phyloP scores from a whole-genome alignment of 2,888 invertebrate species.

The Dorcus parallelipipedus region DNA sequence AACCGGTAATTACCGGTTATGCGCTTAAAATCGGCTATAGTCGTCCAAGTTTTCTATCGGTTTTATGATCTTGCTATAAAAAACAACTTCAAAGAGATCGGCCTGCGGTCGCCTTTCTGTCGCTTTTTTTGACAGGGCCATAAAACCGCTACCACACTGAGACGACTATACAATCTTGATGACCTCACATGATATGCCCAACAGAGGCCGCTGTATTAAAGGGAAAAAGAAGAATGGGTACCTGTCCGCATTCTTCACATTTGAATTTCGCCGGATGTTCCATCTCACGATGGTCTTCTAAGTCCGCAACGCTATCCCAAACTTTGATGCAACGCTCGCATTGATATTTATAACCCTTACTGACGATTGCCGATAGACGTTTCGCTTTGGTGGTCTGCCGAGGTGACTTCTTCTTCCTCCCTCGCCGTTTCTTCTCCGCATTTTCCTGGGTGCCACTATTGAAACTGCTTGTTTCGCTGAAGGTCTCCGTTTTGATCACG shows the following conservation, averaged over 20 bases:
- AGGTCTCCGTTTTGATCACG: constrained; percentile 26
- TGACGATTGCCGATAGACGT: constrained; percentile 27
- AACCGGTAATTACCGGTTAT: too few species aligned
- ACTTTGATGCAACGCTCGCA: constrained; percentile 46
- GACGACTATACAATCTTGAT: too few species aligned
- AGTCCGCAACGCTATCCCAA: constrained; percentile 37
- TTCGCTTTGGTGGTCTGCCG: constrained; percentile 29
- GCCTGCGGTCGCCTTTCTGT: too few species aligned
- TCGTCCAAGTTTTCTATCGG: too few species aligned
- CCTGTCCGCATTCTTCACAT: constrained; percentile 49
- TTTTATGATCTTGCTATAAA: too few species aligned
- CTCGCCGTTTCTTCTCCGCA: constrained; percentile 37
- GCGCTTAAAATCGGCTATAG: too few species aligned
- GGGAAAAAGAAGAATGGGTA: constrained; percentile 19
- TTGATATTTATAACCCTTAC: constrained; percentile 44
- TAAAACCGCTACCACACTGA: too few species aligned
- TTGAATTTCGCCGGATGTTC: constrained; percentile 46
- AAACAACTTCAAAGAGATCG: too few species aligned
- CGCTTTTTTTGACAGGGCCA: too few species aligned
- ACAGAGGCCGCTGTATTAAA: too few species aligned
- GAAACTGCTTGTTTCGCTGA: constrained; percentile 21
- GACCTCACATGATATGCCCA: too few species aligned
- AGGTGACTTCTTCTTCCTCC: constrained; percentile 42
- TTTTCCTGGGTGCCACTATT: constrained; percentile 17
- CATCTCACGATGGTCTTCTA: constrained; percentile 43